Percentiles rank a stretch among this genome's conserved stretches.
These are phyloP conservation scores for Onychorhynchus coronatus DNA, from an alignment of 2,113 vertebrate genomes.

Conservation along the genomic window DNA sequence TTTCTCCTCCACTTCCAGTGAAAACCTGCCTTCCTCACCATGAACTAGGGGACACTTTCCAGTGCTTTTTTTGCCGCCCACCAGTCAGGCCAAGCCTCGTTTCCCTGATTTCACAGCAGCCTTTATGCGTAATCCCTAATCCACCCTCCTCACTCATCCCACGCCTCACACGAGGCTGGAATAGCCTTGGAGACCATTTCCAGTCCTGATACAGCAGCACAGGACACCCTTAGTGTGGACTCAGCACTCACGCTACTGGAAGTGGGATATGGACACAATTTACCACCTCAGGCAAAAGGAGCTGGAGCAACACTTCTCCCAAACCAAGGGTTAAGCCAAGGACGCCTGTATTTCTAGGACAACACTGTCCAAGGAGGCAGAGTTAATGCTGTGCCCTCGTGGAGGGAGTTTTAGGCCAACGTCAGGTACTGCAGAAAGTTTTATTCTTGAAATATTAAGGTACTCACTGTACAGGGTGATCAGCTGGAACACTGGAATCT, in stretches of 20 bases:
- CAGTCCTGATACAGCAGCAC: background rate
- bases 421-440: background rate
- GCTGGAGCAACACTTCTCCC: background rate
- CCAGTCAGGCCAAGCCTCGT: background rate
- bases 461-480: slow-evolving; percentile 14
- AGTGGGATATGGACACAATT: background rate
- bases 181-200: background rate
- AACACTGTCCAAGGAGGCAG: background rate
- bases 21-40: background rate
- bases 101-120: background rate
- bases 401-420: background rate
- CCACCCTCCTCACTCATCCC: background rate
- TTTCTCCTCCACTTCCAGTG: background rate
- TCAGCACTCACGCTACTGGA: background rate
- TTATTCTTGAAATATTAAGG: background rate
- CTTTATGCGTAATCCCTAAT: background rate
- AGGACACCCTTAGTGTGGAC: background rate
- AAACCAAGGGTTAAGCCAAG: background rate
- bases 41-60: background rate
- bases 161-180: background rate
- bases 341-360: background rate
- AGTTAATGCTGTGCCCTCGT: background rate
- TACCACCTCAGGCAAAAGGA: background rate
- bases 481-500: background rate
- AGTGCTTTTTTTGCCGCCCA: background rate